Conservation (phyloP, 1,140 invertebrate genomes). For the Panagrolaimus sp. region DNA sequence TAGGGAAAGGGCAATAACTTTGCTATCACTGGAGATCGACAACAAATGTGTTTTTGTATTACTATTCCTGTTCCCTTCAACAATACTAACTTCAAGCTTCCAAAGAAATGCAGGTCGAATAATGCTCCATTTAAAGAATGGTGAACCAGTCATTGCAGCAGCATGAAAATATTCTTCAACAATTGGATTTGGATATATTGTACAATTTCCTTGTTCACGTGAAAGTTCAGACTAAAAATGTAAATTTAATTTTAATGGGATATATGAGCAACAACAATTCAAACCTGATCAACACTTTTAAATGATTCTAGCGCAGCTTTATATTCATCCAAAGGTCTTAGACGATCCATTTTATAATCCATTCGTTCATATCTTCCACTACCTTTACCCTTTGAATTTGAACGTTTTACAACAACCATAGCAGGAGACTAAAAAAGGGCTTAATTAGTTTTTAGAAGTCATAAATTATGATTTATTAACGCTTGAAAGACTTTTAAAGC, state of each 20-base stretch:
- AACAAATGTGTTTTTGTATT: too few species aligned
- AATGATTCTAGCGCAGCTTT: not conserved
- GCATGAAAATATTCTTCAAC: slow-evolving; percentile 36
- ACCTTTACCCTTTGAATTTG: not conserved
- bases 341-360: not conserved
- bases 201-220: not conserved
- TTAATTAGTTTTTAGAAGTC: too few species aligned
- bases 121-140: slow-evolving; percentile 30
- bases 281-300: not conserved
- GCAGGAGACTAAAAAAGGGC: too few species aligned
- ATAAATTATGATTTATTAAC: too few species aligned
- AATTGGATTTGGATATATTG: slow-evolving; percentile 22
- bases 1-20: too few species aligned
- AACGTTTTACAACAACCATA: not conserved
- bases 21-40: too few species aligned
- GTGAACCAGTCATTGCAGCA: slow-evolving; percentile 22
- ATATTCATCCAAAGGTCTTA: slow-evolving; percentile 7
- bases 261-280: not conserved
- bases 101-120: slow-evolving; percentile 42
- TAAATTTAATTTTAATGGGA: not conserved
- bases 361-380: not conserved
- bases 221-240: not conserved
- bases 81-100: slow-evolving; percentile 44
- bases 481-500: too few species aligned
- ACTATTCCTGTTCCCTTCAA: not conserved